Base-by-base conservation (phyloP, 2,888 invertebrate species). In the Dryococelus australis region DNA sequence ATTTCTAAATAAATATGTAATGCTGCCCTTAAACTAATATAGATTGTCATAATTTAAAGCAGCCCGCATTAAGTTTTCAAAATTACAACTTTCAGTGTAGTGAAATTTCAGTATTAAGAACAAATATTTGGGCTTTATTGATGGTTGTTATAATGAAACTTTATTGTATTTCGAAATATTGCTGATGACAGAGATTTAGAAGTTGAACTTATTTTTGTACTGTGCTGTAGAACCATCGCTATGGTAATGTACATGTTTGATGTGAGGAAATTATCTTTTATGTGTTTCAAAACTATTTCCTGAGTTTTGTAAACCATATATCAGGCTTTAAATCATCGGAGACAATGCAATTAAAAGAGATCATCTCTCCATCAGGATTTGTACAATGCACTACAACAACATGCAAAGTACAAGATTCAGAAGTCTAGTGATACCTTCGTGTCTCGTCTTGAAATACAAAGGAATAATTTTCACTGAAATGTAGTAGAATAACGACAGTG, bases 161-260 rank as follows among this genome's bases (percentile, higher is more conserved):
- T 47, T 12, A 47, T 12, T 47, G 47, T n/a, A 80, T 16, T 80
- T 24, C 10, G 10, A n/a, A n/a, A n/a, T n/a, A n/a, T n/a, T n/a
- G n/a, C n/a, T n/a, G n/a, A n/a, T n/a, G n/a, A n/a, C n/a, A n/a
- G n/a, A 83, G 83, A 28, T 83, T 83, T 83, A 83, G 16, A 83
- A 26, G 28, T 27, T 27, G 83, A 28, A 27, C 28, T 83, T 83
- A 83, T 83, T 83, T 26, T 83, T 83, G 28, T 81, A 81, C 28
- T 81, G 27, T 26, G 27, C 81, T 81, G 27, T 9, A 27, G 8
- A 83, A 9, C 83, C 83, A 27, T 83, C 83, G 26, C 83, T 83
- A 27, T 20, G 26, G 27, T 83, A 83, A 43, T 83, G 0, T 20
- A 28, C 12, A 9, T 83, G 35, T 27, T 83, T 83, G 35, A 83